Percentiles rank a stretch among this genome's conserved stretches.
phyloP scores from a whole-genome alignment of 2,888 invertebrate genomes.

The Drosophila infuscata region DNA sequence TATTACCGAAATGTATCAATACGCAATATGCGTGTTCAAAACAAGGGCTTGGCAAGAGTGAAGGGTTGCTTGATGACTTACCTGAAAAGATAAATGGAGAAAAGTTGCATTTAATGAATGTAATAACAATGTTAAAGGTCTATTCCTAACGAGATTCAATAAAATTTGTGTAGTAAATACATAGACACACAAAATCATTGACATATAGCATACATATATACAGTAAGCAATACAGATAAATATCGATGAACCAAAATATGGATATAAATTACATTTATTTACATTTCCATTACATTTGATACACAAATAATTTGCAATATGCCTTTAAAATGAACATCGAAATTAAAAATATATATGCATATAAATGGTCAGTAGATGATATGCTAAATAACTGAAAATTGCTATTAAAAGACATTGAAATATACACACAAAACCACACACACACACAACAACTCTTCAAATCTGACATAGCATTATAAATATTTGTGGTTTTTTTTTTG shows the following conservation, averaged over 20 bases:
- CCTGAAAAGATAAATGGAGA: conserved; percentile 34
- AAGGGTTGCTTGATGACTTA: conserved; percentile 17
- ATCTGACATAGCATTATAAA: conserved; percentile 24
- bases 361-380: conserved; percentile 41
- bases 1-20: background rate
- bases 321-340: background rate
- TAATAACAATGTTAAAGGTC: conserved; percentile 3
- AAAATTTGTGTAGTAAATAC: conserved; percentile 20
- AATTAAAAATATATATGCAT: background rate
- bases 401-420: conserved; percentile 15
- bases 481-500: conserved; percentile 32
- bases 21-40: background rate
- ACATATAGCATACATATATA: background rate
- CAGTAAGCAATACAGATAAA: background rate
- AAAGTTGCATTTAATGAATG: conserved; percentile 20
- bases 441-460: conserved; percentile 10
- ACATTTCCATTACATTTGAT: background rate
- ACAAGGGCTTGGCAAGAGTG: background rate
- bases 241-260: background rate
- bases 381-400: conserved; percentile 39
- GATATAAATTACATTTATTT: background rate
- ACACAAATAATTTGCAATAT: background rate
- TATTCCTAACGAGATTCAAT: conserved; percentile 5
- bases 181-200: conserved; percentile 5
- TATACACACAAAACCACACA: background rate